Evolutionary conservation across 1,140 invertebrate genomes (phyloP).

Genomic region (Platyscapa corneri): DNA sequence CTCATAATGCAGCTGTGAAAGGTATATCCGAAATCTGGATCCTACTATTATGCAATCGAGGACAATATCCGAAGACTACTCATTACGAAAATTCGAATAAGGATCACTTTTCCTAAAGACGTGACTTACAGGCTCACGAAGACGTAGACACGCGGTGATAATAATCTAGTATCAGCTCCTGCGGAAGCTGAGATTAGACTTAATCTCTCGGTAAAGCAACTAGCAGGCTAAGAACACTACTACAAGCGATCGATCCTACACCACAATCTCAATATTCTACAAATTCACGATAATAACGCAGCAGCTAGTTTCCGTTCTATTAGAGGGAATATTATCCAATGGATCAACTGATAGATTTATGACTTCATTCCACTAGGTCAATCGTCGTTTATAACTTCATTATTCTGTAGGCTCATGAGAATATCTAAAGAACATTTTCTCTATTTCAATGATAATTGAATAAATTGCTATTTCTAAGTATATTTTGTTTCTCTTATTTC

Average conservation of each 20-base stretch:
- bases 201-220: neutral
- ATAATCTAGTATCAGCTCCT: neutral
- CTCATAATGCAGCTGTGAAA: no score
- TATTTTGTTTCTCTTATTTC: no score
- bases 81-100: neutral
- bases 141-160: neutral
- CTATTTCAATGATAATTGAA: no score
- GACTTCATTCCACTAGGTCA: neutral
- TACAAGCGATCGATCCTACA: neutral
- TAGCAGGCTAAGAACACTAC: neutral
- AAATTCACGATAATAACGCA: neutral
- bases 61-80: neutral
- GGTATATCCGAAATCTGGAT: no score
- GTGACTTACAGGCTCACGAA: neutral
- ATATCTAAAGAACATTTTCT: neutral
- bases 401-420: neutral
- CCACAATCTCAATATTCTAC: neutral
- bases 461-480: no score
- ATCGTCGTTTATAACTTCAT: neutral
- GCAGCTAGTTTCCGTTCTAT: neutral
- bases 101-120: neutral
- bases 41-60: no score
- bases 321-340: neutral
- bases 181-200: neutral
- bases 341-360: neutral